phyloP scores from a whole-genome alignment of 1,140 invertebrate genomes.

The Drosophila pandora region DNA sequence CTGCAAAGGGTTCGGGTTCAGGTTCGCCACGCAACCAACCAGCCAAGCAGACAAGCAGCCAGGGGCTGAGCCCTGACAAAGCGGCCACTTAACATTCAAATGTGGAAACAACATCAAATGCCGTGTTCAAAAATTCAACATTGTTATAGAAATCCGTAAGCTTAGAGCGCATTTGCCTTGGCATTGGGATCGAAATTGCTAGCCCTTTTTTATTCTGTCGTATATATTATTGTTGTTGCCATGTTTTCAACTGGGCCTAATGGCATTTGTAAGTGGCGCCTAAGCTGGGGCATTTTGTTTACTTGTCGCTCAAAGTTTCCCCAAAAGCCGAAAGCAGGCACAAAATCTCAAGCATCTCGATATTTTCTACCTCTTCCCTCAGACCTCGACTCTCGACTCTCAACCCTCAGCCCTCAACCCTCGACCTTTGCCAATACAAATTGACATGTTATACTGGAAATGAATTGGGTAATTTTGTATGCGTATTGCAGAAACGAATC shows the following conservation, averaged over 20 bases:
- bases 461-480: slow-evolving; percentile 76
- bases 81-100: slow-evolving; percentile 61
- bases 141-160: slow-evolving; percentile 53
- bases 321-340: not conserved
- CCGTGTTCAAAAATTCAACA: slow-evolving; percentile 56
- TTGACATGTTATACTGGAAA: slow-evolving; percentile 78
- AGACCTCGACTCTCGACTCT: not conserved
- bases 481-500: slow-evolving; percentile 39
- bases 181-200: slow-evolving; percentile 30
- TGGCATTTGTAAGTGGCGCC: slow-evolving; percentile 71
- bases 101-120: slow-evolving; percentile 62
- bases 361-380: slow-evolving; percentile 19
- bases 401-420: not conserved
- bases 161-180: slow-evolving; percentile 54
- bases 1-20: slow-evolving; percentile 22
- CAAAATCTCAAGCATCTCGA: slow-evolving; percentile 27
- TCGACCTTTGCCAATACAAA: slow-evolving; percentile 58
- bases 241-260: slow-evolving; percentile 50
- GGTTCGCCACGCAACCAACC: not conserved
- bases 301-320: slow-evolving; percentile 34
- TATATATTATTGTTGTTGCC: not conserved
- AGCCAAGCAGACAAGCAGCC: not conserved
- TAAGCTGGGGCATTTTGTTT: slow-evolving; percentile 67
- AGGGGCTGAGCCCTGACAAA: slow-evolving; percentile 43
- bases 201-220: slow-evolving; percentile 26